A percentile compares a stretch with the other conserved stretches of the same genome.
Evolutionary conservation across 2,113 vertebrate species (phyloP).

Genomic region (Eleginops maclovinus): DNA sequence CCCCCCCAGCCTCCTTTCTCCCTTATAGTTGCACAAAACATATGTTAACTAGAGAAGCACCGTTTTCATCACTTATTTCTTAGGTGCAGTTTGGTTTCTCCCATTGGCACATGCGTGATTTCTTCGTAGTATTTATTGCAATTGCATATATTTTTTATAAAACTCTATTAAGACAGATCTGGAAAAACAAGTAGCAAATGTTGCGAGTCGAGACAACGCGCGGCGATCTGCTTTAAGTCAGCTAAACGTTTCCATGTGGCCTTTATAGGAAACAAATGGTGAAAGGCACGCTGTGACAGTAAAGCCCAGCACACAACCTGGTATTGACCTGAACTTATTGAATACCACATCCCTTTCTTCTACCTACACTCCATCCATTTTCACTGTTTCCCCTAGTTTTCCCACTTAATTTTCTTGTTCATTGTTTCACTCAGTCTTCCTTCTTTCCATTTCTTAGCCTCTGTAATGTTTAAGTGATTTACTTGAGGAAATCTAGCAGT

Average conservation of each 20-base stretch:
- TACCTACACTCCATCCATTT: constrained; percentile 64
- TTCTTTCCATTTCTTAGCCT: constrained; percentile 27
- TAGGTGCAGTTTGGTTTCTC: constrained; percentile 21
- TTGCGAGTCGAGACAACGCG: constrained; percentile 70
- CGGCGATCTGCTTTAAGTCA: constrained; percentile 83
- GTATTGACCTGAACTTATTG: constrained; percentile 82
- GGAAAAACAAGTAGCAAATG: constrained; percentile 85
- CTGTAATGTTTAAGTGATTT: constrained; percentile 80
- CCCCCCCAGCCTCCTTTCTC: constrained; percentile 4
- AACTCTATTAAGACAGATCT: constrained; percentile 71
- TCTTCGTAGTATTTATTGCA: constrained; percentile 39
- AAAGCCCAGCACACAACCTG: constrained; percentile 80
- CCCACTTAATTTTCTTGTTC: constrained; percentile 9
- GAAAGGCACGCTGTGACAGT: constrained; percentile 85
- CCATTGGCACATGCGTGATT: neutral
- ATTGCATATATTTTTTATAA: constrained; percentile 50
- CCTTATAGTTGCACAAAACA: too few relatives aligned
- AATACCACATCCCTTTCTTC: constrained; percentile 71
- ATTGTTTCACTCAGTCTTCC: constrained; percentile 4
- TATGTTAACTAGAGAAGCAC: constrained; percentile 13
- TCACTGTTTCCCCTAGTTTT: constrained; percentile 16
- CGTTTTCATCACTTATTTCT: constrained; percentile 20
- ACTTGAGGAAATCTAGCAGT: constrained; percentile 5
- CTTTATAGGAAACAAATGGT: constrained; percentile 92
- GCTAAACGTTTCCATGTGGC: constrained; percentile 93